Evolutionary conservation across 2,888 invertebrate species (phyloP), one percentile per base, ranked within the genome.

Genomic region (Polyploca ridens): DNA sequence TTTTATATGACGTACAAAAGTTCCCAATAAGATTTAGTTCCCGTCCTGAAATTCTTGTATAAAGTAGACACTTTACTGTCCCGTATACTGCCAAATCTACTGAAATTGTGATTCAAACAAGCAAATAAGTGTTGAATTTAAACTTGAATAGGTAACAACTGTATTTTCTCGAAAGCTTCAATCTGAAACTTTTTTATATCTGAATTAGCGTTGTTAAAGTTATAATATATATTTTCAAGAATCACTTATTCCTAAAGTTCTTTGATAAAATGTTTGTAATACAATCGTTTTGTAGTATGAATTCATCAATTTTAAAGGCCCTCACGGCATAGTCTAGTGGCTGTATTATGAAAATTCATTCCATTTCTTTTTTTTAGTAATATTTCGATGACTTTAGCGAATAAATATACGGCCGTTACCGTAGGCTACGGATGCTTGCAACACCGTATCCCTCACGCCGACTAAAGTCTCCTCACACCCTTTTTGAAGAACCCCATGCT

Each of bases 1-100:
- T 54, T 54, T 54, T 54, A 54, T 54, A 54, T 54, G 54, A 54
- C 54, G 54, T 54, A 2, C 54, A 54, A 54, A 54, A 54, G 19
- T 54, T 54, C 54, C 54, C 54, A 54, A 54, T 19, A 54, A 19
- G 19, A 54, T 54, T 54, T 54, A 54, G 54, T 54, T 54, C 10
- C 10, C 54, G 19, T 54, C 8, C 10, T 19, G 54, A 54, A 54
- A 54, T 19, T 54, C 54, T 19, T 10, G 49, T 54, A 19, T 54
- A 54, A 16, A 54, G n/a, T 49, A 16, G 16, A 19, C 16, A n/a
- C 49, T 54, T 54, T 54, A 54, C 19, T 54, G 19, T 54, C 14
- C 19, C 10, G 49, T 54, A 54, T 19, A 19, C 54, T 54, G 19
- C 16, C 16, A 54, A 19, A 16, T 19, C 54, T 54, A 54, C 19